These are phyloP conservation scores for Tyto alba DNA, from an alignment of 2,113 vertebrate species.

Conservation along the genomic window DNA sequence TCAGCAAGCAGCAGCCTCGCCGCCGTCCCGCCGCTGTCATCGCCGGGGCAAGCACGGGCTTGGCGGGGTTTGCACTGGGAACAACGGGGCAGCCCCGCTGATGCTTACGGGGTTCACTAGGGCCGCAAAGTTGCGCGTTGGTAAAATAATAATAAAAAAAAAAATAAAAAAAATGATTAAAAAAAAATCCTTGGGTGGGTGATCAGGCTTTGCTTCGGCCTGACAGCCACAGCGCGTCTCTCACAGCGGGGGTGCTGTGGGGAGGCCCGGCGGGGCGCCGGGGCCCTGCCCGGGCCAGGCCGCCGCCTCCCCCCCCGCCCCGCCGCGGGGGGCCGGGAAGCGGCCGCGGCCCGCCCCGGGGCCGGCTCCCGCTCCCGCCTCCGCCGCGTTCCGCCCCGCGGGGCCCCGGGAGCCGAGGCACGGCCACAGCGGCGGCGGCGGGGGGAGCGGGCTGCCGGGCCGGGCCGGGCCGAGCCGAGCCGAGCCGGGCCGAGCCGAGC, in stretches of 20 bases:
- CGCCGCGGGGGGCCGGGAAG: background rate
- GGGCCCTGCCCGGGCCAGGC: too few species aligned
- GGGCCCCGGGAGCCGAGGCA: fast-evolving
- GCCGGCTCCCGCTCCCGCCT: too few species aligned
- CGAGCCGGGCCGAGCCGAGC: fast-evolving
- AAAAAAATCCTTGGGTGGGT: background rate
- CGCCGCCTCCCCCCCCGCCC: too few species aligned
- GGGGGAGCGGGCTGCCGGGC: fast-evolving
- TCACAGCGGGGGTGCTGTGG: too few species aligned
- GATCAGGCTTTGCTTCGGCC: background rate
- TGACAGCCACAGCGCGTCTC: background rate
- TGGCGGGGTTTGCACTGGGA: background rate
- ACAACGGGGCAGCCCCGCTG: background rate
- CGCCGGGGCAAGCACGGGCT: background rate
- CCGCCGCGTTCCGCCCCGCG: background rate
- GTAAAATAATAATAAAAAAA: too few species aligned
- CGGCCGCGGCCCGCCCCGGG: background rate
- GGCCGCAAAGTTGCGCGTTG: background rate
- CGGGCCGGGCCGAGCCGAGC: background rate
- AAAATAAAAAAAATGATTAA: too few species aligned
- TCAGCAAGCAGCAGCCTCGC: background rate
- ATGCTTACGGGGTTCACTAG: background rate
- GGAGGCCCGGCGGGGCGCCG: too few species aligned
- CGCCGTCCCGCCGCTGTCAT: background rate
- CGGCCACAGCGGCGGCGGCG: background rate